Base-by-base conservation (phyloP, 2,888 invertebrate genomes). In the Apantesis nais region DNA sequence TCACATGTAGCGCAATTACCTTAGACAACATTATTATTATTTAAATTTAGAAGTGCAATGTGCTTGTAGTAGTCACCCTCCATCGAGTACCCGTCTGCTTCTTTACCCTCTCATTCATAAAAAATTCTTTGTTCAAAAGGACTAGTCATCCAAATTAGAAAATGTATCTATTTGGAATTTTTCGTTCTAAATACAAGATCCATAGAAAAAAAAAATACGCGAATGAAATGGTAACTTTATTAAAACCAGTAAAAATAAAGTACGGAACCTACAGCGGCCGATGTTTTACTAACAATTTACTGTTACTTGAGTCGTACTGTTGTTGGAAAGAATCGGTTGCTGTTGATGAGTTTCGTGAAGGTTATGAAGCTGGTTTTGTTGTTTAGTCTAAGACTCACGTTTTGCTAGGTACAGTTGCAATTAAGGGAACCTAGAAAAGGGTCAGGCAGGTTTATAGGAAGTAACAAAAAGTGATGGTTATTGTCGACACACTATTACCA, bases 251-350 rank as follows among this genome's bases (percentile, higher is more conserved):
- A 11, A 52, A n/a, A 52, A 52, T n/a, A 52, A 52, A 22, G 22
- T 52, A n/a, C 22, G 48, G 71, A 66, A 74, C 68, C 70, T 73
- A 52, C n/a, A 52, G 22, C 48, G 22, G n/a, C n/a, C 22, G 22
- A n/a, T 52, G 48, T 52, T 73, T 79, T 75, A 70, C 72, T 71
- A 52, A 73, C 67, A 55, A 34, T 70, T 70, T 66, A 71, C 77
- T 65, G 79, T 74, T 77, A 58, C 19, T 78, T 77, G 67, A 65
- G 62, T 41, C 66, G 65, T 71, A 41, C 29, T 39, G 66, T 41
- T 55, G 70, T 70, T 66, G 31, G 11, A 52, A 25, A 22, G 22
- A 66, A 52, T 70, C 62, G 66, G 39, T 62, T 31, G 22, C 52
- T 48, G 39, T 65, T 65, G 65, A 69, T 61, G 65, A 69, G 61